Conservation (phyloP, 2,113 vertebrate species). For the Muntiacus muntjak region DNA sequence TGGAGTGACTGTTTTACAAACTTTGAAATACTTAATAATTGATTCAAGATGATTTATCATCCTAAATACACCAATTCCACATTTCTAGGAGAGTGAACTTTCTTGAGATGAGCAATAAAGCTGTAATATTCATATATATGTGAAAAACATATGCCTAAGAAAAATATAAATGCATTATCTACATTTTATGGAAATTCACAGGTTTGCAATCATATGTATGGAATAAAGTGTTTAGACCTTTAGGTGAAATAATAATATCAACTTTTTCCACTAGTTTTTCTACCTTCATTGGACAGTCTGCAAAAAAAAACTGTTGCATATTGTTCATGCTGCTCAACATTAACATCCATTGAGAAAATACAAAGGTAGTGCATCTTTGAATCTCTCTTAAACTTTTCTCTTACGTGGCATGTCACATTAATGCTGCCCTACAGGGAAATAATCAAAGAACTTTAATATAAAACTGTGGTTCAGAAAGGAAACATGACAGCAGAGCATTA, state of each 20-base stretch:
- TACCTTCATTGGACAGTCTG: background rate
- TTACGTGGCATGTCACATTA: conserved; percentile 60
- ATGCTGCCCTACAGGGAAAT: conserved; percentile 74
- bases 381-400: conserved; percentile 70
- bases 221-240: background rate
- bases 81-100: background rate
- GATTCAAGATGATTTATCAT: background rate
- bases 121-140: background rate
- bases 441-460: conserved; percentile 74
- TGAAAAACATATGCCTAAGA: background rate
- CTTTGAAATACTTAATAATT: background rate
- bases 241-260: background rate
- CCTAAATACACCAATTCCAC: background rate
- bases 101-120: background rate
- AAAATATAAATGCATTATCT: background rate
- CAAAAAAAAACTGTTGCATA: background rate
- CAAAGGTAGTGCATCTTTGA: conserved; percentile 59
- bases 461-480: conserved; percentile 71
- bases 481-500: conserved; percentile 73
- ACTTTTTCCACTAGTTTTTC: background rate
- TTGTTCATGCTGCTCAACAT: conserved; percentile 53
- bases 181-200: background rate
- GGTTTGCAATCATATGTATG: background rate
- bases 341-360: conserved; percentile 37
- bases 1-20: background rate